Base-by-base conservation (phyloP, 2,888 invertebrate genomes). In the Tachina lurida region DNA sequence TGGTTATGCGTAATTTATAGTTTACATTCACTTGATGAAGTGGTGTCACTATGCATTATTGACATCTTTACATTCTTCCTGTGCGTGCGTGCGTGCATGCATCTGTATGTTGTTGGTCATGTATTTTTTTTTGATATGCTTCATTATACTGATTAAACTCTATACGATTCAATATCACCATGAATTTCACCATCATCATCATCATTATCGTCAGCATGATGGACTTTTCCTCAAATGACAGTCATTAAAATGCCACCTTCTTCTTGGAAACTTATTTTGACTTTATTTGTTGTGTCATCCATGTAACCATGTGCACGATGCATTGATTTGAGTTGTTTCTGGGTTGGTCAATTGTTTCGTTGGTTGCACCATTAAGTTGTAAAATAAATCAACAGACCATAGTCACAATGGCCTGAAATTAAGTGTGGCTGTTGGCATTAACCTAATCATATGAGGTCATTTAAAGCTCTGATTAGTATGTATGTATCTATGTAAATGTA, bases 1-100 rank as follows among this genome's bases (percentile, higher is more conserved):
- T 89, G 90, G 90, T 91, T 91, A 79, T 91, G 91, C 90, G 91
- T 91, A 91, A 91, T 91, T 91, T 91, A 91, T 91, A 89, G 91
- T 90, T 91, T 89, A 89, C 84, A 87, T 86, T 84, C 88, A 89
- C 90, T 87, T 89, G 88, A 88, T 89, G 89, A 88, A 88, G 88
- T 88, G 87, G 87, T 88, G 88, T 88, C 87, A 84, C 84, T 87
- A 87, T 87, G 84, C 86, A 84, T 82, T 88, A 88, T 87, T 88
- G 88, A 88, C 88, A 87, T 87, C 80, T 82, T 71, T 77, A 79
- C 83, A 62, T 75, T 83, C 86, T 86, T 80, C 41, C 60, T 47
- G 52, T 75, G 60, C 56, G 31, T 68, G 12, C 22, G n/a, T 56
- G 1, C 31, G 70, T 43, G 13, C 17, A n/a, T 13, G 8, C 12